Percentiles rank a stretch among this genome's conserved stretches.
Evolutionary conservation across 2,797 vertebrate genomes (phyloP).

Genomic region (Anas bernieri): DNA sequence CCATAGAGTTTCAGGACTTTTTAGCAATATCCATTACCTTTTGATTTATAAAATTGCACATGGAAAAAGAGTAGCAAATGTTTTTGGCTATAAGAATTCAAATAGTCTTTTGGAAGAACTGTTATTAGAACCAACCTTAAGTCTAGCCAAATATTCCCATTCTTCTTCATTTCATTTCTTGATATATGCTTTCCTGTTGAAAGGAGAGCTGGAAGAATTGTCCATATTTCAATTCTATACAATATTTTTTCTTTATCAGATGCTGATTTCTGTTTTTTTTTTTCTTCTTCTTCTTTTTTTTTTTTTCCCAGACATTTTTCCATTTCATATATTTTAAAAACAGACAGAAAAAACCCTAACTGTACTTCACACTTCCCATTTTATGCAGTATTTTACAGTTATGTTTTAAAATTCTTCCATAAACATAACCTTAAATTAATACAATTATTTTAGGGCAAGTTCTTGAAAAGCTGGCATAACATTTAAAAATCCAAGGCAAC

Average conservation of each 20-base stretch:
- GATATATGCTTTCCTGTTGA: not conserved
- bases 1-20: not conserved
- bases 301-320: not conserved
- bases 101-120: not conserved
- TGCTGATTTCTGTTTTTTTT: not conserved
- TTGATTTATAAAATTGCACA: not conserved
- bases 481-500: not conserved
- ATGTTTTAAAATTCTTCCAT: not conserved
- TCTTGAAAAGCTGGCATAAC: not conserved
- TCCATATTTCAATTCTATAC: not conserved
- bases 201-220: not conserved
- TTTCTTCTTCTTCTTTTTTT: not conserved
- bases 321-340: not conserved
- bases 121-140: not conserved
- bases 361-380: not conserved
- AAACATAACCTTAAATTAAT: not conserved
- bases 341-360: not conserved
- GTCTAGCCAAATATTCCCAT: conserved; percentile 7
- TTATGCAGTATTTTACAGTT: not conserved
- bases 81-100: not conserved
- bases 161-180: not conserved
- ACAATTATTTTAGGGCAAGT: not conserved
- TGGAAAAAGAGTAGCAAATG: not conserved
- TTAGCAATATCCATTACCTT: not conserved
- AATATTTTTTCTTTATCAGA: not conserved